Base-by-base conservation (phyloP, 2,113 vertebrate genomes). In the Salvelinus namaycush region DNA sequence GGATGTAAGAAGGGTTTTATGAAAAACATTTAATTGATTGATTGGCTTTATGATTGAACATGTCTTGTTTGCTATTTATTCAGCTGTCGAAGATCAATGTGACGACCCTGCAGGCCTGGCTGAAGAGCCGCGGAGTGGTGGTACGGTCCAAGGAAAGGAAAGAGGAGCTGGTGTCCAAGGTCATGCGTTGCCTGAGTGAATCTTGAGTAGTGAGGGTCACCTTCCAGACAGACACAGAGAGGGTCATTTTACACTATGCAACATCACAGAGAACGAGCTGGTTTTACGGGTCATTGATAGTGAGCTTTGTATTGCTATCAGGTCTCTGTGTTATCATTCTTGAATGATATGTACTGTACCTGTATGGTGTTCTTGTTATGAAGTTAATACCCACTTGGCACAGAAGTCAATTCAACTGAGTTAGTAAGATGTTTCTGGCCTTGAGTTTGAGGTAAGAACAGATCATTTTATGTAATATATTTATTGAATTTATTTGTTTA, bases 141-240 rank as follows among this genome's bases (percentile, higher is more conserved):
- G 81, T 92, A 29, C 34, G 74, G 4, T 59, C 87, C 77, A 91
- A 79, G 79, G 88, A 83, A 69, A 90, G 70, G 88, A 95, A 95
- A 85, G 90, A 91, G 73, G 84, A 92, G 73, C 88, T 94, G 62
- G 87, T 94, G 75, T 75, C 89, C 76, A 94, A 90, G 87, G 92
- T 94, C 51, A 89, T 91, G 89, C 39, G 80, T 75, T 87, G 86
- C 49, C 76, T 94, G 76, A 85, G 75, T 7, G 88, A 94, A 77
- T 74, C 75, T 18, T 92, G 75, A 88, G 62, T 3, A 12, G 65
- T 26, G 20, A 26, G n/a, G 6, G 60, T 64, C 51, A 5, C 14
- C 4, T 54, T 54, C 51, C 51, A 16, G 51, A 54, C 51, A 54
- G 51, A 18, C 51, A 54, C 51, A 54, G 60, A 64, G 60, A 18